Evolutionary conservation across 1,140 invertebrate genomes (phyloP).

Genomic region (Protaetia brevitarsis): DNA sequence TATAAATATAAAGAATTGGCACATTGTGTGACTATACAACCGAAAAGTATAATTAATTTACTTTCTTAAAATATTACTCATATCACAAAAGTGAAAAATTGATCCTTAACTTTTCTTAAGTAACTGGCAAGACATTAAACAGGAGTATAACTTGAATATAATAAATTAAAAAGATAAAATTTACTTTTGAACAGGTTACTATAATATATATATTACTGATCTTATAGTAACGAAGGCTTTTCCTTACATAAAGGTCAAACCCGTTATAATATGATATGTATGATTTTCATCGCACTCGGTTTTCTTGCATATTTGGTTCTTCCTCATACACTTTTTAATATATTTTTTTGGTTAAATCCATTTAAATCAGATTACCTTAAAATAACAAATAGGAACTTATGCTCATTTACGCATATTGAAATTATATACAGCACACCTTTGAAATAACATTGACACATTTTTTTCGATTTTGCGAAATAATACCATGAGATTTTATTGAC

Average conservation of each 20-base stretch:
- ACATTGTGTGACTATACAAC: slow-evolving; percentile 21
- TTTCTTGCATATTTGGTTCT: slow-evolving; percentile 10
- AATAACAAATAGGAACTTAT: slow-evolving; percentile 7
- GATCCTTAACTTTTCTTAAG: too few relatives aligned
- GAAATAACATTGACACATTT: too few relatives aligned
- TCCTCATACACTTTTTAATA: slow-evolving; percentile 24
- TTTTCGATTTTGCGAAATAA: too few relatives aligned
- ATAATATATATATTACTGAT: too few relatives aligned
- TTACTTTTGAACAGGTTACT: too few relatives aligned
- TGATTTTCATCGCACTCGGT: slow-evolving; percentile 4
- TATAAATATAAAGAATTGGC: slow-evolving; percentile 10
- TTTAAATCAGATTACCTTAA: too few relatives aligned
- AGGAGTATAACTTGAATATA: too few relatives aligned
- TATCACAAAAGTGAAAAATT: too few relatives aligned
- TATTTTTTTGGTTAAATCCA: slow-evolving; percentile 27
- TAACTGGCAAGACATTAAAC: too few relatives aligned
- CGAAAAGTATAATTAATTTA: neutral
- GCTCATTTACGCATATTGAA: neutral
- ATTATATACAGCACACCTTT: neutral
- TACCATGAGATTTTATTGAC: too few relatives aligned
- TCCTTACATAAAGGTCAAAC: neutral
- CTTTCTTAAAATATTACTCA: too few relatives aligned
- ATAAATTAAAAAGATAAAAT: too few relatives aligned
- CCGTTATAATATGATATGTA: slow-evolving; percentile 24
- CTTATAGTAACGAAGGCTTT: neutral